Percentiles rank a stretch among this genome's conserved stretches.
These are phyloP conservation scores for Lepidocyrtoides sp. DNA, from an alignment of 2,888 invertebrate genomes.

Conservation along the genomic window DNA sequence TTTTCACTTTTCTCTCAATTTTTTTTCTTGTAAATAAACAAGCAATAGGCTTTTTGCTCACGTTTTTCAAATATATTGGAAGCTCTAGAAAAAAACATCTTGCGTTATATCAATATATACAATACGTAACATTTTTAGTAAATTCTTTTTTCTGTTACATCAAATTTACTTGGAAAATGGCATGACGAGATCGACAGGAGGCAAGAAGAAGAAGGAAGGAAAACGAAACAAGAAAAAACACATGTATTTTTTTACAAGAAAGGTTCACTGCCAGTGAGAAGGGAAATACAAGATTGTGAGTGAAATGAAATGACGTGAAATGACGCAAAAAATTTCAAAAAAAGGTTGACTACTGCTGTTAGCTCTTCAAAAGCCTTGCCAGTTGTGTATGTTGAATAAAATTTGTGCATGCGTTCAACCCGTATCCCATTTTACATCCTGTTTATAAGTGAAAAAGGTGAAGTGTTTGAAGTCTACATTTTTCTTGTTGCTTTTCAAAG, in stretches of 20 bases:
- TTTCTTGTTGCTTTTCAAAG: background rate
- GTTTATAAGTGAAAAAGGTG: background rate
- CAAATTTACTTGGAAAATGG: constrained; percentile 27
- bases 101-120: background rate
- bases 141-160: constrained; percentile 2
- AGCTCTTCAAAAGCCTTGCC: background rate
- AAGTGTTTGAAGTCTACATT: background rate
- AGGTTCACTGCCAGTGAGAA: constrained; percentile 23
- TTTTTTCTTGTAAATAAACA: constrained; percentile 23
- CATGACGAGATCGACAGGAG: constrained; percentile 28
- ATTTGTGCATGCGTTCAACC: background rate
- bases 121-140: background rate
- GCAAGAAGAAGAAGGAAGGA: constrained; percentile 7
- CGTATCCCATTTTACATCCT: background rate
- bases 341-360: background rate
- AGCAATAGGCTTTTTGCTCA: background rate
- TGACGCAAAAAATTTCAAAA: constrained; percentile 37
- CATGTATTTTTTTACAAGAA: constrained; percentile 44
- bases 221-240: constrained; percentile 30
- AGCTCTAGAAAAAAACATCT: no score
- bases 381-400: no score
- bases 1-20: constrained; percentile 29
- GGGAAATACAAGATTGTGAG: constrained; percentile 26
- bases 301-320: constrained; percentile 52
- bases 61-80: no score